Base-by-base conservation (phyloP, 2,888 invertebrate genomes). In the Apamea sordens region DNA sequence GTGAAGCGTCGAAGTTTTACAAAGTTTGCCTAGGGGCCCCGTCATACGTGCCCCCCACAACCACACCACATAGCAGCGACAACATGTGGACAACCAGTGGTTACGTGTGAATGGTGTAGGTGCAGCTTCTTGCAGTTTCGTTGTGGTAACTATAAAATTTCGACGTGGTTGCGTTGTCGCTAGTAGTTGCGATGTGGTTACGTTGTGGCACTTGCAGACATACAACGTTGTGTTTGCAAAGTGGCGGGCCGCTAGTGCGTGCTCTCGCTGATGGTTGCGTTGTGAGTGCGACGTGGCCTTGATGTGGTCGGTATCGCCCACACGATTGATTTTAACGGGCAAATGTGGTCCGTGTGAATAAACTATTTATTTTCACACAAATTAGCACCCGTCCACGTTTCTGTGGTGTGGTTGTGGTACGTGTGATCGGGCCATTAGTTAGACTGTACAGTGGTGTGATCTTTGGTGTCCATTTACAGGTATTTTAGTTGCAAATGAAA, bases 391-490 rank as follows among this genome's bases (percentile, higher is more conserved):
- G 21, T 36, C 32, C 21, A 32, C 63, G 21, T 63, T 15, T 32
- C 28, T 36, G 32, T 36, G 63, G 63, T 36, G 32, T 32, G 32
- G 32, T 63, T 21, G 32, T 21, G 10, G 32, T 10, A 64, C 63
- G 64, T 64, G 36, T 36, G 41, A 8, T 47, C 18, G 28, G 61
- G 10, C 10, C 32, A 32, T 21, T 63, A 36, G 61, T 36, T 41
- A 32, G 32, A 32, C 32, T 59, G 36, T 32, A 24, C 32, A 80
- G 44, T 44, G 61, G 64, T 64, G 36, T 36, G 41, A 8, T 47
- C 18, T 53, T 18, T 21, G 59, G 75, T 75, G 15, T 80, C 67
- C 50, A 24, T 70, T 79, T 79, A 70, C 70, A 15, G 15, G 32
- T 70, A n/a, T 67, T 65, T 70, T 50, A 61, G 24, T 61, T 44